Base-by-base conservation (phyloP, 2,113 vertebrate genomes). In the Polypterus bichir region DNA sequence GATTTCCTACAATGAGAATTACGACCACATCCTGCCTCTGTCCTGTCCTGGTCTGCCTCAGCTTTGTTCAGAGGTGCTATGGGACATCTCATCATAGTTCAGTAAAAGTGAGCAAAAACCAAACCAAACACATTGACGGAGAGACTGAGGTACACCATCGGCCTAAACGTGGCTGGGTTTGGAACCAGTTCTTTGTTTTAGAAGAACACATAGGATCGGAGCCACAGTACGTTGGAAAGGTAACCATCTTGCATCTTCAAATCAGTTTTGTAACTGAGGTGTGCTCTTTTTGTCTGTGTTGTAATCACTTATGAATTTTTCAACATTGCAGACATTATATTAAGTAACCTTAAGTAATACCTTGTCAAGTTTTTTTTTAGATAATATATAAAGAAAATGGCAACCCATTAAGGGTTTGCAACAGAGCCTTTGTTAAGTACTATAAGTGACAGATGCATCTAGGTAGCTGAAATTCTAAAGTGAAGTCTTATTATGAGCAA, bases 161-260 rank as follows among this genome's bases (percentile, higher is more conserved):
- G 66, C 96, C 94, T 10, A 98, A 98, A 73, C 88, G 96, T 3
- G 96, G 94, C 81, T 98, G 96, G 96, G 97, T 98, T 69, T 98
- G 96, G 96, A 98, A 98, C 80, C 96, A 98, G 83, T 98, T 98
- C 92, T 98, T 98, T 87, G 94, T 98, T 91, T 92, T 98, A 93
- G 96, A 98, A 91, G 96, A 98, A 82, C 94, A 98, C 65, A 89
- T 98, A 77, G 96, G 96, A 81, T 84, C 92, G 61, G 93, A 98
- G 54, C 87, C 91, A 61, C 96, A 98, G 64, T 97, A 98, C 66
- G 94, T 98, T 62, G 96, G 96, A 77, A 98, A 98, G 89, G 96
- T 98, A 93, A 74, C 68, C 58, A 48, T 11, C 65, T 49, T 11
- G 44, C 8, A 4, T 7, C 1, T 55, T 49, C 6, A 45, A 9